Evolutionary conservation across 2,888 invertebrate genomes (phyloP), one percentile per base, ranked within the genome.

Genomic region (Pherbina coryleti): DNA sequence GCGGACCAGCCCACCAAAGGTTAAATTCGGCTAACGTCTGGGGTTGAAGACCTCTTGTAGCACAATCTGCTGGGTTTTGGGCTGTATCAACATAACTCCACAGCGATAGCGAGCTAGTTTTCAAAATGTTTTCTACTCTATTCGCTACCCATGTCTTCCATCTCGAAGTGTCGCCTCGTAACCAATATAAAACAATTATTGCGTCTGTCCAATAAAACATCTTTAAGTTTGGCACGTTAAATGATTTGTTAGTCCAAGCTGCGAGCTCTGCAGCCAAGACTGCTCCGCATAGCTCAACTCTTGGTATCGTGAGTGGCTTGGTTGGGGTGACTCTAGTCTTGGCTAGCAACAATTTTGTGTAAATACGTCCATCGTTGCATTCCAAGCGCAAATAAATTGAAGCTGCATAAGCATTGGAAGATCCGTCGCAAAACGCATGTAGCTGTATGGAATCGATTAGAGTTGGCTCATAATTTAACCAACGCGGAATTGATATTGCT

Each of bases 391-490:
- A 14, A 55, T 79, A 79, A 2, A 70, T 44, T 11, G 28, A 2
- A 3, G 70, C 34, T 5, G 70, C 64, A 49, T 76, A 76, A 2
- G 76, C 76, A 5, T 57, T 22, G 11, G 66, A 4, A 14, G 74
- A 74, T 14, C 64, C 77, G 55, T 79, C 79, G 14, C 70, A 74
- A 66, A 79, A 77, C 0, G 64, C 74, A 70, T 79, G 79, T 49
- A 79, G 51, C 8, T 77, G 25, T 0, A 75, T 62, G 0, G 51
- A 8, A 51, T 22, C 28, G 37, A 34, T 34, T 17, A 14, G 14
- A 7, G 55, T 60, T 19, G 14, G 28, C 0, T 44, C 57, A 37
- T 64, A 62, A 17, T 28, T n/a, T 9, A 69, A 22, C 73, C 74
- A 76, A 9, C 69, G 79, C 11, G 76, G 44, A 19, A 79, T 53